Conservation (phyloP, 1,140 invertebrate genomes). For the Aphis gossypii region DNA sequence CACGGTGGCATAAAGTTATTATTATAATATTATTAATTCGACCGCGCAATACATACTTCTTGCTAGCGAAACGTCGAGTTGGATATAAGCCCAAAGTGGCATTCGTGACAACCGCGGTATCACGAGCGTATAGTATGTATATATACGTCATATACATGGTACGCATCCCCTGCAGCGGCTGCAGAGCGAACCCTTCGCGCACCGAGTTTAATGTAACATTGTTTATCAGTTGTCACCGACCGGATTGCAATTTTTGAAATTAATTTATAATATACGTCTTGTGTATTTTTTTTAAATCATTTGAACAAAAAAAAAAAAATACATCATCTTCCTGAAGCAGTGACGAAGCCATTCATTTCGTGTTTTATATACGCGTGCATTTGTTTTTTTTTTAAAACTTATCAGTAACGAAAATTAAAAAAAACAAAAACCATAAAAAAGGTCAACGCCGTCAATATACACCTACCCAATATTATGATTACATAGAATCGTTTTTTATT, state of each 20-base stretch:
- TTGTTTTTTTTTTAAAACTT: neutral
- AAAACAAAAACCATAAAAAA: neutral
- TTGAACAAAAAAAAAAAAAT: neutral
- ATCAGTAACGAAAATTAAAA: neutral
- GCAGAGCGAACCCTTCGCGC: neutral
- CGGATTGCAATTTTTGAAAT: neutral
- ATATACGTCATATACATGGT: neutral
- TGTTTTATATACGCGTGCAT: neutral
- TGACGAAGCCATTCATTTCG: neutral
- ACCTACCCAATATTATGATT: neutral
- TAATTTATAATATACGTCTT: neutral
- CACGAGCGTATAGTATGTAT: neutral
- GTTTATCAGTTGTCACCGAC: neutral
- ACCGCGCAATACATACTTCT: neutral
- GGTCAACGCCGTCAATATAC: neutral
- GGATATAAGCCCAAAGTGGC: neutral
- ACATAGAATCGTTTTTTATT: neutral
- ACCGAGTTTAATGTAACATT: neutral
- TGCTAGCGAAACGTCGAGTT: neutral
- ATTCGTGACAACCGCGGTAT: neutral
- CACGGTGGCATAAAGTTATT: conserved; percentile 19
- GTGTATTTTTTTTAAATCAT: neutral
- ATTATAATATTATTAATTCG: neutral
- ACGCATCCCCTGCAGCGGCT: too few species aligned
- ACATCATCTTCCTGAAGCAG: neutral